Conservation (phyloP, 2,888 invertebrate genomes). For the Idaea dimidiata region DNA sequence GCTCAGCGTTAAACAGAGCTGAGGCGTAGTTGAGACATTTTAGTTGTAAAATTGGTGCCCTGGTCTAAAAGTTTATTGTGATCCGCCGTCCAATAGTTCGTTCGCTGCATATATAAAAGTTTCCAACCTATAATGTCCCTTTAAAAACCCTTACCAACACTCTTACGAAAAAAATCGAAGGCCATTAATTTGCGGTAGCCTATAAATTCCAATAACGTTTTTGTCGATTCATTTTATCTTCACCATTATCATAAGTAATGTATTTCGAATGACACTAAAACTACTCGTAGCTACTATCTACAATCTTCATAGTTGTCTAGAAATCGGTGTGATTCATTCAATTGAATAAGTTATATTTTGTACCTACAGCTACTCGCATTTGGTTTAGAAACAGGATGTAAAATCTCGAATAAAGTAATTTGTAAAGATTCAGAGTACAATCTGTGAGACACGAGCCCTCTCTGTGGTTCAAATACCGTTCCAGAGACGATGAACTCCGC, state of each 20-base stretch:
- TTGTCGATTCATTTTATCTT: not conserved
- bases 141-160: not conserved
- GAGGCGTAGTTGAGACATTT: no score
- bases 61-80: not conserved
- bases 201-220: not conserved
- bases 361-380: not conserved
- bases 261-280: not conserved
- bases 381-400: not conserved
- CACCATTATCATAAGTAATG: not conserved
- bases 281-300: not conserved
- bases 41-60: no score
- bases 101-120: not conserved
- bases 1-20: no score
- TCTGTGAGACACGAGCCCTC: not conserved
- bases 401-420: not conserved
- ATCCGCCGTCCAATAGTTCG: not conserved
- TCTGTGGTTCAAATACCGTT: not conserved
- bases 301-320: not conserved
- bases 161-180: slow-evolving; percentile 2
- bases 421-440: not conserved
- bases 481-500: not conserved
- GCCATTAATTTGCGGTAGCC: not conserved
- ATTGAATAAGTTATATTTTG: not conserved
- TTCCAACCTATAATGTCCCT: not conserved
- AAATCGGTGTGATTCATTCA: not conserved